Evolutionary conservation across 2,888 invertebrate species (phyloP).

Genomic region (Orchesellides sinensis): DNA sequence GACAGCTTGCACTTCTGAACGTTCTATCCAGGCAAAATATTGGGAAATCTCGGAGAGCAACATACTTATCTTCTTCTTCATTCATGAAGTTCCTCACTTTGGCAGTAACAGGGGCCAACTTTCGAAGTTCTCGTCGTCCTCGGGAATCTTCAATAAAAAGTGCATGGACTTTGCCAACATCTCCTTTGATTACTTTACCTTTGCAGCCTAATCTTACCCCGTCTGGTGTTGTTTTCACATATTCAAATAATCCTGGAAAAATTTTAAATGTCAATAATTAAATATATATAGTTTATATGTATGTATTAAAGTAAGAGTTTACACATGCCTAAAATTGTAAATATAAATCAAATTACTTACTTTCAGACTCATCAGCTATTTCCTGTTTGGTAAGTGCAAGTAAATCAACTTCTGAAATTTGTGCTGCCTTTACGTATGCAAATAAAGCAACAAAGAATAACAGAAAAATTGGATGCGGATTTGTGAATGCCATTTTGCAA

Average conservation of each 20-base stretch:
- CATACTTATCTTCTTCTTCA: constrained; percentile 41
- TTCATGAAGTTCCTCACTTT: constrained; percentile 12
- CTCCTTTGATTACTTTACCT: constrained; percentile 48
- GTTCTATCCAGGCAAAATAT: constrained; percentile 47
- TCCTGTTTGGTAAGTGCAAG: constrained; percentile 33
- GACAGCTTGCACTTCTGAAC: constrained; percentile 36
- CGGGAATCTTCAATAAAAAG: constrained; percentile 49
- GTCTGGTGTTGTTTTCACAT: constrained; percentile 49
- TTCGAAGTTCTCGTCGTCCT: constrained; percentile 40
- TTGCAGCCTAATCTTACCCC: constrained; percentile 54
- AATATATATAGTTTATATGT: too few relatives aligned
- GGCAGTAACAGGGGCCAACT: constrained; percentile 28
- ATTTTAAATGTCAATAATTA: too few relatives aligned
- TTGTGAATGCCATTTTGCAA: background rate
- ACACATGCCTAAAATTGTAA: background rate
- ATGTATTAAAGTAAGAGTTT: background rate
- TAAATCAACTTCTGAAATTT: constrained; percentile 45
- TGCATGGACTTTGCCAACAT: constrained; percentile 30
- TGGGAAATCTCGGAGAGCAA: constrained; percentile 46
- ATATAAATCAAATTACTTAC: constrained; percentile 5
- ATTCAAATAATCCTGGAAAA: constrained; percentile 57
- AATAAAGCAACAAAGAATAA: constrained; percentile 17
- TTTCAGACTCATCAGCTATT: constrained; percentile 35
- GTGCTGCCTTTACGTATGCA: constrained; percentile 5
- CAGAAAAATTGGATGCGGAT: background rate